These are phyloP conservation scores for Gastrophysa polygoni DNA, from an alignment of 2,888 invertebrate genomes.

Conservation along the genomic window DNA sequence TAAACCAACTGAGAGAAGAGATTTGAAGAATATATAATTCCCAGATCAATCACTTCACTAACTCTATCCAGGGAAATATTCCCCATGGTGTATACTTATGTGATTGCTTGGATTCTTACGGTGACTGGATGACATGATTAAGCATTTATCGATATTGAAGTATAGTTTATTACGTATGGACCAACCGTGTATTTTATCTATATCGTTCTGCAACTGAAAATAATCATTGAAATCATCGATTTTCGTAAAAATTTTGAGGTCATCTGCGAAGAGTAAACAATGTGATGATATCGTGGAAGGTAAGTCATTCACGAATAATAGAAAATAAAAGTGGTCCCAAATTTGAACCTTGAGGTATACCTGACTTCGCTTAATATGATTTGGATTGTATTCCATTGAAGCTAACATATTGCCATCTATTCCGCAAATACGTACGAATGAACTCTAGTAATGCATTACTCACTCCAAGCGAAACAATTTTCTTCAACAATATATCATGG, in stretches of 20 bases:
- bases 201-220: background rate
- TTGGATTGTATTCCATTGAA: background rate
- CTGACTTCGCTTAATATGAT: background rate
- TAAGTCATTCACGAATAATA: background rate
- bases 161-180: background rate
- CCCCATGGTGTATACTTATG: background rate
- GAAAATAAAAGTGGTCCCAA: background rate
- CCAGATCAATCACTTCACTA: background rate
- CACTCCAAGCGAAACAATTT: background rate
- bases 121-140: background rate
- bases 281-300: background rate
- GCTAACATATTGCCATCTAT: background rate
- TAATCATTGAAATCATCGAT: background rate
- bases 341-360: background rate
- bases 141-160: background rate
- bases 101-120: background rate
- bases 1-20: background rate
- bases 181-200: no score
- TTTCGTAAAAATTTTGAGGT: background rate
- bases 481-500: background rate
- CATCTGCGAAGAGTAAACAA: background rate
- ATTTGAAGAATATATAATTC: background rate
- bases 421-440: background rate
- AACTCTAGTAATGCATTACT: background rate
- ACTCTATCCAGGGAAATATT: background rate